phyloP scores from a whole-genome alignment of 2,888 invertebrate species.

The Magallana nippona region DNA sequence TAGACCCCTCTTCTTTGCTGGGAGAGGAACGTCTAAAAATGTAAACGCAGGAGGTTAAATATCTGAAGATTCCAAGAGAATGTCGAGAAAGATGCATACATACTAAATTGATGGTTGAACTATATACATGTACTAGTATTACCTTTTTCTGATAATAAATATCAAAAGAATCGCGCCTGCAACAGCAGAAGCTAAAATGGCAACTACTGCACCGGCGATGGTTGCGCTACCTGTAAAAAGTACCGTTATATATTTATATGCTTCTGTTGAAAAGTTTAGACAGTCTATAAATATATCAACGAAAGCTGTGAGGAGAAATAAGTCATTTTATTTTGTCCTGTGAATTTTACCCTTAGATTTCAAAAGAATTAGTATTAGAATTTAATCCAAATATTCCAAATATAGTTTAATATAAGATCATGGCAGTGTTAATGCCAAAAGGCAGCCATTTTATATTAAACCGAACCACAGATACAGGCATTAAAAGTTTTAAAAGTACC shows the following conservation, averaged over 20 bases:
- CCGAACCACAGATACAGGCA: background rate
- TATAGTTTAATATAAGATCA: too few species aligned
- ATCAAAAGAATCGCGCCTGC: background rate
- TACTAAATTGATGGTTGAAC: too few species aligned
- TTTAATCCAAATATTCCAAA: too few species aligned
- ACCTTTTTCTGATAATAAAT: background rate
- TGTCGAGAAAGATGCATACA: too few species aligned
- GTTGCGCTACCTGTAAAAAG: background rate
- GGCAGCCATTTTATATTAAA: background rate
- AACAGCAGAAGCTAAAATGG: background rate
- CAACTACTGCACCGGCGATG: background rate
- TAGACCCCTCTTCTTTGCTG: background rate
- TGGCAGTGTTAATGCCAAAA: too few species aligned
- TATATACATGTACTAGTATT: too few species aligned
- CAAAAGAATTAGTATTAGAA: too few species aligned
- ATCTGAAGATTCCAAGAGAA: background rate
- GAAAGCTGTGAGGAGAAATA: too few species aligned
- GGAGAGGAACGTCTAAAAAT: background rate
- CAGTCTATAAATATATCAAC: too few species aligned
- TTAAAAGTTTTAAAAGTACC: background rate
- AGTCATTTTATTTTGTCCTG: too few species aligned
- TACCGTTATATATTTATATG: background rate
- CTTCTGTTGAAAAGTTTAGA: too few species aligned
- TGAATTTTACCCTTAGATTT: too few species aligned
- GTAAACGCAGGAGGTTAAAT: background rate